phyloP scores from a whole-genome alignment of 2,888 invertebrate species.

The Ophion obscuratus region DNA sequence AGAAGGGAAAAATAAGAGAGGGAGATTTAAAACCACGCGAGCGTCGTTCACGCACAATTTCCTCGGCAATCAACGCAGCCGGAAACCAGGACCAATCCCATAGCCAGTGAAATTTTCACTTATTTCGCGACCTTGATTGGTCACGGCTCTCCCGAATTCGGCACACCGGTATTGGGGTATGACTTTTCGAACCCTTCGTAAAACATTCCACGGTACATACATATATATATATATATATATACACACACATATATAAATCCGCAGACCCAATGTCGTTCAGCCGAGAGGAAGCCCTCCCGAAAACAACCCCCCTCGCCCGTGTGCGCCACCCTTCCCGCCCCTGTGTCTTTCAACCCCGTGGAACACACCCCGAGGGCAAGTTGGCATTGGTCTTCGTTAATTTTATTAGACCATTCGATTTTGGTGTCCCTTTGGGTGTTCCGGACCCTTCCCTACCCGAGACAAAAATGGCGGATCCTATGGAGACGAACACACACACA shows the following conservation, averaged over 20 bases:
- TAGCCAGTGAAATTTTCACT: constrained; percentile 74
- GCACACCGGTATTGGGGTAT: constrained; percentile 74
- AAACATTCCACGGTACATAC: too few species aligned
- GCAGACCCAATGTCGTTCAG: neutral
- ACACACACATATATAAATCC: neutral
- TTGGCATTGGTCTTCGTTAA: constrained; percentile 78
- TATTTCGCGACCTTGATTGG: constrained; percentile 80
- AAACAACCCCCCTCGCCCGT: constrained; percentile 16
- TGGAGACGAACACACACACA: neutral
- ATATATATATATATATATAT: too few species aligned
- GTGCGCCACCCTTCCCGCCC: neutral
- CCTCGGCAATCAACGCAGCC: constrained; percentile 81
- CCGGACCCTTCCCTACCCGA: constrained; percentile 33
- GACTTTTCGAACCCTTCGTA: constrained; percentile 77
- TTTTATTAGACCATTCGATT: constrained; percentile 79
- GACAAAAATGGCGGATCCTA: constrained; percentile 71
- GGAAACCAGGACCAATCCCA: constrained; percentile 82
- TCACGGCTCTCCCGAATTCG: constrained; percentile 63
- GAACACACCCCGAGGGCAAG: constrained; percentile 73
- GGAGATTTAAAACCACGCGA: constrained; percentile 28
- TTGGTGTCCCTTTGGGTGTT: constrained; percentile 67
- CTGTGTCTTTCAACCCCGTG: neutral
- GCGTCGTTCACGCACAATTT: constrained; percentile 80
- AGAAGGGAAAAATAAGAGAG: constrained; percentile 1
- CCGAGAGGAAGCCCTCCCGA: constrained; percentile 52